Conservation (phyloP, 1,140 invertebrate species). For the Lordiphosa collinella region DNA sequence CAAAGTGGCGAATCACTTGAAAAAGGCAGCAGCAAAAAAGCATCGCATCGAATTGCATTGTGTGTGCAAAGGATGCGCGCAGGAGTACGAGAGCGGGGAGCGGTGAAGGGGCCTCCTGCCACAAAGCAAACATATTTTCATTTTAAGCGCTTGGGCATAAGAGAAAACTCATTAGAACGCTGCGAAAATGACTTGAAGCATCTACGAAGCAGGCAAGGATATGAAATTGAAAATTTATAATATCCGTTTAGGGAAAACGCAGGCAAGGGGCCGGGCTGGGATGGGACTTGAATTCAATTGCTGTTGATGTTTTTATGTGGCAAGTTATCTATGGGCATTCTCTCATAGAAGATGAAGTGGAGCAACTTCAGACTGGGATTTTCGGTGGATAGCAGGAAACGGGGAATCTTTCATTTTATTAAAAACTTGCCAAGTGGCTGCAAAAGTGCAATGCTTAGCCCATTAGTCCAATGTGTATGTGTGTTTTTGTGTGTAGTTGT, state of each 20-base stretch:
- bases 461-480: slow-evolving; percentile 29
- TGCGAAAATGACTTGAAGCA: slow-evolving; percentile 47
- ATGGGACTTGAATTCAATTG: slow-evolving; percentile 49
- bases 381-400: slow-evolving; percentile 7
- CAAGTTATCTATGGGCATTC: slow-evolving; percentile 54
- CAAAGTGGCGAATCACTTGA: slow-evolving; percentile 52
- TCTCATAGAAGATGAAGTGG: slow-evolving; percentile 28
- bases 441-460: slow-evolving; percentile 61
- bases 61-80: slow-evolving; percentile 1
- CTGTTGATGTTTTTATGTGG: slow-evolving; percentile 66
- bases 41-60: slow-evolving; percentile 50
- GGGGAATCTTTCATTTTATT: slow-evolving; percentile 68
- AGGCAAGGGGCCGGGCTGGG: not conserved
- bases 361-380: slow-evolving; percentile 10
- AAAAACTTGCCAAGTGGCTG: slow-evolving; percentile 67
- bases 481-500: slow-evolving; percentile 21
- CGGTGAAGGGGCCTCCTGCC: slow-evolving; percentile 20
- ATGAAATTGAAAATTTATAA: slow-evolving; percentile 76
- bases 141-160: slow-evolving; percentile 52
- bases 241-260: slow-evolving; percentile 41
- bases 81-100: not conserved
- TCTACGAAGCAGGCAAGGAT: slow-evolving; percentile 21
- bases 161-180: slow-evolving; percentile 69
- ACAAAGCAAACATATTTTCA: slow-evolving; percentile 70
- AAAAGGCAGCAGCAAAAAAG: slow-evolving; percentile 28